These are phyloP conservation scores for Chrysomallon squamiferum DNA, from an alignment of 1,140 invertebrate genomes.

Conservation along the genomic window DNA sequence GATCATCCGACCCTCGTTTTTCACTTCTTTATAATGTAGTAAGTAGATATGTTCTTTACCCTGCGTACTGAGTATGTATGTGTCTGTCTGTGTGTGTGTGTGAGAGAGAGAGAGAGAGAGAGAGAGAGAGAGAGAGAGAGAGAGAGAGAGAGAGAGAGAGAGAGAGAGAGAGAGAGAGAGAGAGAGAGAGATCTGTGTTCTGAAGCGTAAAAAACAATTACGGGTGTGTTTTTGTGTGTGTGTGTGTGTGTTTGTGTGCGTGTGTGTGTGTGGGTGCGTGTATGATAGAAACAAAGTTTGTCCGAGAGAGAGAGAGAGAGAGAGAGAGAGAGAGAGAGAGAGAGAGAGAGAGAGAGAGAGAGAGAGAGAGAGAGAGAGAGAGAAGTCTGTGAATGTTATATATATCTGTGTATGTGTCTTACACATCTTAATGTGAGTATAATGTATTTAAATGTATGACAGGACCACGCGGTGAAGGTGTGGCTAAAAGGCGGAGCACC, in stretches of 20 bases:
- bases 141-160: background rate
- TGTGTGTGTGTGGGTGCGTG: background rate
- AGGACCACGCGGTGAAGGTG: background rate
- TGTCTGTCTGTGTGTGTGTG: background rate
- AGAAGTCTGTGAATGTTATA: background rate
- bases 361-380: background rate
- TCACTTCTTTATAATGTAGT: slow-evolving; percentile 27
- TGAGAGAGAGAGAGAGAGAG: background rate
- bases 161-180: too few relatives aligned
- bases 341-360: background rate
- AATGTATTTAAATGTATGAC: too few relatives aligned
- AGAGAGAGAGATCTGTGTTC: too few relatives aligned
- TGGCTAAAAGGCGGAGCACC: background rate
- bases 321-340: background rate
- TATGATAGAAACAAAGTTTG: background rate
- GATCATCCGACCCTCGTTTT: slow-evolving; percentile 23
- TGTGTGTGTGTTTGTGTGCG: background rate
- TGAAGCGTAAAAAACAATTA: too few relatives aligned
- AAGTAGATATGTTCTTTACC: background rate
- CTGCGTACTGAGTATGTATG: background rate
- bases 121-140: background rate
- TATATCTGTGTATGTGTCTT: too few relatives aligned
- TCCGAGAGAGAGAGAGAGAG: background rate
- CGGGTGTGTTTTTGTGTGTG: too few relatives aligned
- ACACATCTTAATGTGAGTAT: too few relatives aligned